phyloP scores from a whole-genome alignment of 2,888 invertebrate genomes.

The Glyphotaelius pellucidus region DNA sequence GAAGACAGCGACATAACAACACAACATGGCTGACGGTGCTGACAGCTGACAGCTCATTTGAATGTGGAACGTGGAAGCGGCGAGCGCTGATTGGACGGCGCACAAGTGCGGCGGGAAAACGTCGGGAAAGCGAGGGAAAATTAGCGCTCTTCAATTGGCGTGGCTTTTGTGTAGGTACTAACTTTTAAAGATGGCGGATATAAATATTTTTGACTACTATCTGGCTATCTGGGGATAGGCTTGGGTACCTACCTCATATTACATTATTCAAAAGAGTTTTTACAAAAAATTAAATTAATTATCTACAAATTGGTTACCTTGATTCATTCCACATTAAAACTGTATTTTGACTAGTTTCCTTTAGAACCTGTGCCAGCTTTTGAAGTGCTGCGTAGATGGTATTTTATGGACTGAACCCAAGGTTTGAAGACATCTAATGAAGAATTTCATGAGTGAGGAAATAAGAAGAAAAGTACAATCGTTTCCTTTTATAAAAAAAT shows the following conservation, averaged over 20 bases:
- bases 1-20: constrained; percentile 14
- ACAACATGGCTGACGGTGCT: not conserved
- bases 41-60: constrained; percentile 42
- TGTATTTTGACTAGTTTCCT: too few relatives aligned
- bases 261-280: not conserved
- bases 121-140: constrained; percentile 70
- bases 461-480: too few relatives aligned
- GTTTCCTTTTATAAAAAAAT: too few relatives aligned
- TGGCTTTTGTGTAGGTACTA: not conserved
- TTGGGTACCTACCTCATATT: not conserved
- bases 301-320: too few relatives aligned
- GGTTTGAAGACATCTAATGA: too few relatives aligned
- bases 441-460: too few relatives aligned
- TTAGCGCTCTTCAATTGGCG: constrained; percentile 24
- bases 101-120: constrained; percentile 80
- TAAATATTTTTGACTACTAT: not conserved
- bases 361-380: too few relatives aligned
- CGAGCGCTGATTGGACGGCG: constrained; percentile 68
- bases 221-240: not conserved
- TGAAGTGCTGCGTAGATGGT: too few relatives aligned
- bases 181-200: not conserved
- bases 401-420: too few relatives aligned
- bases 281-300: too few relatives aligned
- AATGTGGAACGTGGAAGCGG: constrained; percentile 33
- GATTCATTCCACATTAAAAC: too few relatives aligned